Percentiles rank a stretch among this genome's conserved stretches.
These are phyloP conservation scores for Sitta carolinensis DNA, from an alignment of 2,797 vertebrate species.

Conservation along the genomic window DNA sequence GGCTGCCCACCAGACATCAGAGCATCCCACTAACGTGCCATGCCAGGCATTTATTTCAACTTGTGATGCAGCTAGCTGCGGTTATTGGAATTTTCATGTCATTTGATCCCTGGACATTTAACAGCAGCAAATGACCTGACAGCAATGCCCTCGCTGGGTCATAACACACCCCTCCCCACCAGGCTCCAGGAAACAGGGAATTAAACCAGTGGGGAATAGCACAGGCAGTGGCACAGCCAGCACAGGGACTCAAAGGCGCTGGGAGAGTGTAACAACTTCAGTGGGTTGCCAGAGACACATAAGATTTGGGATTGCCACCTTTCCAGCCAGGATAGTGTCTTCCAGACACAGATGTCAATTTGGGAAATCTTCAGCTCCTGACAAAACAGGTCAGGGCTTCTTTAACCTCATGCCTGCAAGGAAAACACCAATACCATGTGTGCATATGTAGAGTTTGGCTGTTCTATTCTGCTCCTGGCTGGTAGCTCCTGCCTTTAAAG, in stretches of 20 bases:
- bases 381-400: neutral
- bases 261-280: conserved; percentile 7
- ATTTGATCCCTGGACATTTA: neutral
- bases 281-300: neutral
- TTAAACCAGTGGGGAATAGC: neutral
- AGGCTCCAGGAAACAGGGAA: neutral
- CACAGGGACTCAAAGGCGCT: neutral
- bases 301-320: neutral
- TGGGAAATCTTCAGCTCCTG: neutral
- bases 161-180: neutral
- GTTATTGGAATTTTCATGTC: neutral
- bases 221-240: neutral
- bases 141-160: neutral
- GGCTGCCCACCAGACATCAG: neutral
- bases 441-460: neutral
- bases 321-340: neutral
- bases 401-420: neutral
- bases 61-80: neutral
- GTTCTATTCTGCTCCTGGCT: neutral
- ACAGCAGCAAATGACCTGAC: neutral
- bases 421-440: neutral
- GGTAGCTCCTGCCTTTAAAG: neutral
- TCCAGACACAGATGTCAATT: accelerated
- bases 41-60: neutral
- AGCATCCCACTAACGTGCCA: neutral